Percentiles rank a stretch among this genome's conserved stretches.
Conservation (phyloP, 2,888 invertebrate species). For the Falcaria lacertinaria region DNA sequence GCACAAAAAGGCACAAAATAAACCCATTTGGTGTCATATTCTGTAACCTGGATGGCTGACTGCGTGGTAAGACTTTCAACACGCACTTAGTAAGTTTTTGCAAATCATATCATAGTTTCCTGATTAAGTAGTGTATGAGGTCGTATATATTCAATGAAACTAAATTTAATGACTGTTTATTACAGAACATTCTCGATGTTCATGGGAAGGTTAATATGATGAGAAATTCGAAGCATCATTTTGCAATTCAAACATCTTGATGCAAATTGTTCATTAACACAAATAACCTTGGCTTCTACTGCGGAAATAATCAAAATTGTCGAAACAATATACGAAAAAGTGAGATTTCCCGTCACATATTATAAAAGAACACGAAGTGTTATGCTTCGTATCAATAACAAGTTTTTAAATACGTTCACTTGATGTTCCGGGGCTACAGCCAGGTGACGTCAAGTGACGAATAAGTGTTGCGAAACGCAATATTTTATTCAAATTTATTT, state of each 20-base stretch:
- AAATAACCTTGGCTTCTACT: conserved; percentile 9
- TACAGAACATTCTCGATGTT: neutral
- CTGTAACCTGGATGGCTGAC: too few relatives aligned
- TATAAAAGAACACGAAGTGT: neutral
- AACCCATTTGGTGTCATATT: too few relatives aligned
- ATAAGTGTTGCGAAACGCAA: too few relatives aligned
- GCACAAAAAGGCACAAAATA: too few relatives aligned
- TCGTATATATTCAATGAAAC: too few relatives aligned
- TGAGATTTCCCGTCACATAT: conserved; percentile 12
- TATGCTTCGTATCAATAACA: neutral
- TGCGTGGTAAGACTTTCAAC: too few relatives aligned
- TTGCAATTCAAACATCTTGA: neutral
- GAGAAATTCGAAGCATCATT: neutral
- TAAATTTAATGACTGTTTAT: neutral
- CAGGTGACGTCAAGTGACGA: neutral
- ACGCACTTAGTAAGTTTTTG: too few relatives aligned
- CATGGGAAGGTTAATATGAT: neutral
- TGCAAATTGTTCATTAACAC: neutral
- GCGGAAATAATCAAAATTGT: conserved; percentile 11
- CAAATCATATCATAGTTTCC: too few relatives aligned
- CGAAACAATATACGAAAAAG: conserved; percentile 14
- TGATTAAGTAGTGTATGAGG: too few relatives aligned
- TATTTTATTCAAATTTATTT: too few relatives aligned
- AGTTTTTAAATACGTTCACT: neutral
- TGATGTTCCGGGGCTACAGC: neutral